These are phyloP conservation scores for Micronycteris hirsuta DNA, from an alignment of 2,113 vertebrate species.

Conservation along the genomic window DNA sequence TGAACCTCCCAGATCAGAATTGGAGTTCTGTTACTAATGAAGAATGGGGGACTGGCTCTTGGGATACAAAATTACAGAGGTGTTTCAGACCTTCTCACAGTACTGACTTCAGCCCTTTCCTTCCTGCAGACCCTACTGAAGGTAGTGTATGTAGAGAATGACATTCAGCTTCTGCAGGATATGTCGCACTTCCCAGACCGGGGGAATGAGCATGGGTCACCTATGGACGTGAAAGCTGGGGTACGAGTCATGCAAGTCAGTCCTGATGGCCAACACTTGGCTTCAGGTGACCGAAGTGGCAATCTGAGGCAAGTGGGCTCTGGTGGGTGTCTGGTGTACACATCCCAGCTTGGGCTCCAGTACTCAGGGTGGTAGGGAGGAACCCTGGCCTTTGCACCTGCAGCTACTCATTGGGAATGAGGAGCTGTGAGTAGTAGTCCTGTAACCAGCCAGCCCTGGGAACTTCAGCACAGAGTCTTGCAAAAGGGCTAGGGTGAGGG, in stretches of 20 bases:
- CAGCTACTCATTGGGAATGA: background rate
- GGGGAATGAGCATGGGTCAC: conserved; percentile 60
- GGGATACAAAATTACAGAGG: background rate
- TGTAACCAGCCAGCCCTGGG: background rate
- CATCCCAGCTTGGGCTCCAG: background rate
- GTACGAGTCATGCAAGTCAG: conserved; percentile 88
- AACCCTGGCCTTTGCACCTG: background rate
- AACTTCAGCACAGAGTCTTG: background rate
- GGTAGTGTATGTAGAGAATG: conserved; percentile 86
- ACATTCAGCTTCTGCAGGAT: conserved; percentile 81
- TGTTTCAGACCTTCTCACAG: background rate
- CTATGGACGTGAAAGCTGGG: conserved; percentile 84
- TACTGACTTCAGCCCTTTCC: background rate
- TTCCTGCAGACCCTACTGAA: conserved; percentile 85
- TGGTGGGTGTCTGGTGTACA: background rate
- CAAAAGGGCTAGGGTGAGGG: background rate
- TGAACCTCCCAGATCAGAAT: background rate
- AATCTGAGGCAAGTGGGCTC: conserved; percentile 84
- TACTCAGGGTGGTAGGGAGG: background rate
- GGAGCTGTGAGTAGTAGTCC: background rate
- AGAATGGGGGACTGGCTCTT: background rate
- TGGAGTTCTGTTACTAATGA: background rate
- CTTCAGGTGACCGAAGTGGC: conserved; percentile 90
- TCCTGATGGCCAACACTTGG: conserved; percentile 89
- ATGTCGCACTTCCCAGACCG: conserved; percentile 64